phyloP scores from a whole-genome alignment of 2,113 vertebrate genomes.

The Mobula hypostoma region DNA sequence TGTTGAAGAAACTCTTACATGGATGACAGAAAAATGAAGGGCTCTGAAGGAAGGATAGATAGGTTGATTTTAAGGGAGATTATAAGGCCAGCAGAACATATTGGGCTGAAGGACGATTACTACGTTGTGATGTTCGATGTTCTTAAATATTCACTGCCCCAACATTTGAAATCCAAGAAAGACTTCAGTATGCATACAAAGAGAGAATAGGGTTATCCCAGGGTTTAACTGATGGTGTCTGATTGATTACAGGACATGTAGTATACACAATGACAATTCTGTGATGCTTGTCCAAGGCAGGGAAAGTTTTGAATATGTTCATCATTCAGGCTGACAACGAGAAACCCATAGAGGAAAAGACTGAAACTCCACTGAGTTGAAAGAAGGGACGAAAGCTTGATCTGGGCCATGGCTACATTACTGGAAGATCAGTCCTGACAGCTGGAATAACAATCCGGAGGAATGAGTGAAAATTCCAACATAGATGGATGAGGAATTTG shows the following conservation, averaged over 20 bases:
- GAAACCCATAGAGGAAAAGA: background rate
- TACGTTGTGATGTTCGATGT: no score
- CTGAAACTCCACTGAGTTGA: background rate
- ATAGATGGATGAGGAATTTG: no score
- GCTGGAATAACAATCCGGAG: no score
- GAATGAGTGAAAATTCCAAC: no score
- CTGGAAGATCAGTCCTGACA: no score
- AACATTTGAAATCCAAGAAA: background rate
- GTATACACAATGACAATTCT: background rate
- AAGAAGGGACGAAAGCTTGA: background rate
- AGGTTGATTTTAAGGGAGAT: no score
- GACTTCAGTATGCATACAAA: no score
- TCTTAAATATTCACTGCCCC: background rate
- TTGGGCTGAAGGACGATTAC: no score
- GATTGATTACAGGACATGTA: background rate
- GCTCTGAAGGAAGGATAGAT: no score
- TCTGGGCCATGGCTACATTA: background rate
- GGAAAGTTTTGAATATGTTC: background rate
- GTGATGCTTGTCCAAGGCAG: background rate
- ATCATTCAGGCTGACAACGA: background rate
- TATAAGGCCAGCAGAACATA: no score
- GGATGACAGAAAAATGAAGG: no score
- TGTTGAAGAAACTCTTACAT: no score
- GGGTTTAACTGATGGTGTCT: background rate
- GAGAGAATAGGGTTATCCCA: background rate